These are phyloP conservation scores for Zaprionus taronus DNA, from an alignment of 1,140 invertebrate genomes.

Conservation along the genomic window DNA sequence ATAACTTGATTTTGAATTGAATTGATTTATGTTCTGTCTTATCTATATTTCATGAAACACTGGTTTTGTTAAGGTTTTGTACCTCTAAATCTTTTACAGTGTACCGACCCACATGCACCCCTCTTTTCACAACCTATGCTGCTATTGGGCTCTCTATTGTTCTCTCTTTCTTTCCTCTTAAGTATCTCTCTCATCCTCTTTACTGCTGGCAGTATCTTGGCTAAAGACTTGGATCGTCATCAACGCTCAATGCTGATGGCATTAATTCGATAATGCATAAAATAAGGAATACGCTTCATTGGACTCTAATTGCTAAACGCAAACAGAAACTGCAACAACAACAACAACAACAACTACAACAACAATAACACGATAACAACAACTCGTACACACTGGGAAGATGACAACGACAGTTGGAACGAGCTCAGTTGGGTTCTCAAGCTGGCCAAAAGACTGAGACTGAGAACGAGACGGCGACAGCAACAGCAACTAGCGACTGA, in stretches of 20 bases:
- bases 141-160: not conserved
- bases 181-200: not conserved
- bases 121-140: slow-evolving; percentile 1
- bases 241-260: slow-evolving; percentile 55
- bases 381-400: slow-evolving; percentile 28
- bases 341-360: slow-evolving; percentile 21
- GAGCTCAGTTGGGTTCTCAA: slow-evolving; percentile 30
- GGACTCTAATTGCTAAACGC: slow-evolving; percentile 80
- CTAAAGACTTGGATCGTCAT: slow-evolving; percentile 36
- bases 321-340: slow-evolving; percentile 59
- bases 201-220: slow-evolving; percentile 18
- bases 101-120: slow-evolving; percentile 39
- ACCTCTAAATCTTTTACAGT: slow-evolving; percentile 25
- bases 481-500: no score
- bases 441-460: slow-evolving; percentile 18
- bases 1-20: not conserved
- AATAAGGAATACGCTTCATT: slow-evolving; percentile 81
- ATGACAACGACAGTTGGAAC: slow-evolving; percentile 47
- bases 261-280: slow-evolving; percentile 82
- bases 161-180: not conserved
- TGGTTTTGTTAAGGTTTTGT: not conserved
- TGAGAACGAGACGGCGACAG: not conserved
- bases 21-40: not conserved
- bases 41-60: no score
- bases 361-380: slow-evolving; percentile 28